A percentile compares a stretch with the other conserved stretches of the same genome.
These are phyloP conservation scores for Colletes collaris DNA, from an alignment of 2,888 invertebrate genomes.

Conservation along the genomic window DNA sequence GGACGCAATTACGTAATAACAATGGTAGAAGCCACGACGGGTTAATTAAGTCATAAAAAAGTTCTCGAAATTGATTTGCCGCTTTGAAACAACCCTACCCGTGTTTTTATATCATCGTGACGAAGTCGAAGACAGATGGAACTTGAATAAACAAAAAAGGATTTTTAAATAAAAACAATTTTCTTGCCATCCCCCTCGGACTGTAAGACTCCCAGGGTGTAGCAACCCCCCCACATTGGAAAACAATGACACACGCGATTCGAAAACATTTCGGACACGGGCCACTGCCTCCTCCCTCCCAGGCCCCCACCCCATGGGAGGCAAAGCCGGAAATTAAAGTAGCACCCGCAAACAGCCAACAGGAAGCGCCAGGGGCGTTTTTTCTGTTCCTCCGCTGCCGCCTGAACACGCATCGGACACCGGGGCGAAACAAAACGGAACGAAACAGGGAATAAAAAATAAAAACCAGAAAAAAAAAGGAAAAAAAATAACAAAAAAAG, in stretches of 20 bases:
- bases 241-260: not conserved
- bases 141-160: no score
- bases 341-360: slow-evolving; percentile 21
- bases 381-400: slow-evolving; percentile 15
- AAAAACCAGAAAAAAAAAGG: no score
- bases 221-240: no score
- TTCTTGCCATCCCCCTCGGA: no score
- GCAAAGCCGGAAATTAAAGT: slow-evolving; percentile 49
- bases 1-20: not conserved
- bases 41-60: no score
- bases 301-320: not conserved
- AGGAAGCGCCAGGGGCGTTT: slow-evolving; percentile 30
- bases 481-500: not conserved
- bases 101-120: no score
- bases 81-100: no score
- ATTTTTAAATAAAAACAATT: no score
- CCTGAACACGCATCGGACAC: slow-evolving; percentile 28
- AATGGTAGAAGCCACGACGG: not conserved
- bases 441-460: not conserved
- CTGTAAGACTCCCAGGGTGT: no score
- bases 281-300: not conserved
- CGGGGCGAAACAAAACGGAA: not conserved
- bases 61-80: no score
- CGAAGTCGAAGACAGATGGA: no score
- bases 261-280: not conserved